Evolutionary conservation across 2,113 vertebrate genomes (phyloP), one percentile per base, ranked within the genome.

Genomic region (Phainopepla nitens): DNA sequence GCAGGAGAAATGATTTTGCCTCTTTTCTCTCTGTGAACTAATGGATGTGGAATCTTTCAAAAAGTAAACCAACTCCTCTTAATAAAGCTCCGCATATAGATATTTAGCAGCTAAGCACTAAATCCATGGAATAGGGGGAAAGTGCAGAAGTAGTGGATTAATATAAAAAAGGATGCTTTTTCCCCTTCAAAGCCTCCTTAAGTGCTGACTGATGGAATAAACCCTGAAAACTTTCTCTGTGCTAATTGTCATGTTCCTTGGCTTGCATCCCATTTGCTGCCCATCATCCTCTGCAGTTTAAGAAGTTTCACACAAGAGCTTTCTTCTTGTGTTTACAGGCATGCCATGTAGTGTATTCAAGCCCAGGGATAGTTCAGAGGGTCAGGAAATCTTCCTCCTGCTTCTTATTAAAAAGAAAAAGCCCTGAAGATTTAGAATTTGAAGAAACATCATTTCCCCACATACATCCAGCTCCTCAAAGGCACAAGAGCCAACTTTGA

Each of bases 171-270:
- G 93, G 82, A 82, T 93, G 85, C 82, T 96, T 96, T 96, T 94
- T 94, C 86, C 82, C 85, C 94, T 94, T 93, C 90, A 96, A 93
- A 96, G 93, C 92, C 82, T 95, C 94, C 88, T 95, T 97, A 97
- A 97, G 89, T 97, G 95, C 94, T 97, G 95, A 97, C 93, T 95
- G 94, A 89, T 82, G 94, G 95, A 97, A 97, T 96, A 96, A 97
- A 94, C 89, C 94, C 94, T 94, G 92, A 58, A 97, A 97, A 97
- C 93, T 96, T 97, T 95, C 76, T 93, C 68, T 91, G 76, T 95
- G 92, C 95, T 96, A 96, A 93, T 96, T 97, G 85, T 96, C 83
- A 47, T 95, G 79, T 96, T 92, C 82, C 90, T 96, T 95, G 95
- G 93, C 93, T 96, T 89, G 79, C 84, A 49, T 91, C 87, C 95